Evolutionary conservation across 2,888 invertebrate genomes (phyloP).

Genomic region (Coenonympha glycerion): DNA sequence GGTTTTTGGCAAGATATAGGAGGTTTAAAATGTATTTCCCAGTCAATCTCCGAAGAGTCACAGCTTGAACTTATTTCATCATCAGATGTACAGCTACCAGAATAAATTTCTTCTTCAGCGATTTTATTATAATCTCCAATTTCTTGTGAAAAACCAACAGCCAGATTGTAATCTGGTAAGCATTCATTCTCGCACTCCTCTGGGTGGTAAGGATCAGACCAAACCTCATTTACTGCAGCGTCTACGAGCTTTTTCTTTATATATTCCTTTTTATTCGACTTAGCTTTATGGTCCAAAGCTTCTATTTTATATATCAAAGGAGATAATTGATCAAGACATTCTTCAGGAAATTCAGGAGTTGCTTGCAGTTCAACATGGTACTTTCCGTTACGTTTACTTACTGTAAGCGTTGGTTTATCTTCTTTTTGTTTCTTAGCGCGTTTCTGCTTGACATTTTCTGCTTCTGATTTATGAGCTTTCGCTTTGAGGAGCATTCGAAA

Average conservation of each 20-base stretch:
- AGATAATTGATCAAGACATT: slow-evolving; percentile 33
- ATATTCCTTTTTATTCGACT: slow-evolving; percentile 38
- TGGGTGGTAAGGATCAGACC: slow-evolving; percentile 46
- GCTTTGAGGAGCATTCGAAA: slow-evolving; percentile 48
- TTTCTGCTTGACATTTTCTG: slow-evolving; percentile 35
- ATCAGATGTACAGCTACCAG: slow-evolving; percentile 39
- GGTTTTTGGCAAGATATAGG: slow-evolving; percentile 30
- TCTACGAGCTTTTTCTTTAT: slow-evolving; percentile 37
- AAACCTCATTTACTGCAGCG: slow-evolving; percentile 39
- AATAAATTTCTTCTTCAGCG: slow-evolving; percentile 24
- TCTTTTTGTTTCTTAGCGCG: slow-evolving; percentile 44
- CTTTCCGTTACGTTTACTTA: slow-evolving; percentile 53
- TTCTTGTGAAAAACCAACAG: slow-evolving; percentile 38
- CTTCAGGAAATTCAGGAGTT: slow-evolving; percentile 31
- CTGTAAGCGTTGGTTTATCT: slow-evolving; percentile 50
- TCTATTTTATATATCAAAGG: slow-evolving; percentile 55
- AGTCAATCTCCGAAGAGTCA: slow-evolving; percentile 55
- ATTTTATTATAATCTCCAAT: slow-evolving; percentile 32
- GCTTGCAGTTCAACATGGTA: slow-evolving; percentile 56
- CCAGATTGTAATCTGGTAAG: slow-evolving; percentile 45
- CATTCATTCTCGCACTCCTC: slow-evolving; percentile 51
- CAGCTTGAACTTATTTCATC: slow-evolving; percentile 45
- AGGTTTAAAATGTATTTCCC: slow-evolving; percentile 64
- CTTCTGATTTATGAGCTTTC: slow-evolving; percentile 35
- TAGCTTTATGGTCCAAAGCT: slow-evolving; percentile 43